Evolutionary conservation across 2,797 vertebrate species (phyloP).

Genomic region (Bucorvus abyssinicus): DNA sequence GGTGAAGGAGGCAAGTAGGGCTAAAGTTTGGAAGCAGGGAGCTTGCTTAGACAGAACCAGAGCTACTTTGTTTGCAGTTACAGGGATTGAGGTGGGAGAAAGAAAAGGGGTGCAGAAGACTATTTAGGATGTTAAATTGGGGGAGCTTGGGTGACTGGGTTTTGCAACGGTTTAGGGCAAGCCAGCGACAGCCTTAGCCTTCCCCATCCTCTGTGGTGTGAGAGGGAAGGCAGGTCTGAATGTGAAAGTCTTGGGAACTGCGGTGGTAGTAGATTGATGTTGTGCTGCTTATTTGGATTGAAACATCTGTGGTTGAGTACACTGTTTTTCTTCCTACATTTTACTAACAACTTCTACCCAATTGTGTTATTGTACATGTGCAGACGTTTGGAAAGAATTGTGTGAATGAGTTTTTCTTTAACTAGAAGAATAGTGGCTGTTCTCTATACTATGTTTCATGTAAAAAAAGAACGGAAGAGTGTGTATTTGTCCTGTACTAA

Average conservation of each 20-base stretch:
- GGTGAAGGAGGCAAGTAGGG: neutral
- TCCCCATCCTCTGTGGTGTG: accelerated
- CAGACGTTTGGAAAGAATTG: neutral
- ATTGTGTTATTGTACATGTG: neutral
- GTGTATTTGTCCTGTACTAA: neutral
- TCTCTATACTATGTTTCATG: neutral
- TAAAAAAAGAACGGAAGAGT: neutral
- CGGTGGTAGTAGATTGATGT: neutral
- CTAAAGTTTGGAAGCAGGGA: neutral
- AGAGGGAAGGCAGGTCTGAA: neutral
- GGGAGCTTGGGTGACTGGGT: too few species aligned
- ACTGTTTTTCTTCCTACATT: neutral
- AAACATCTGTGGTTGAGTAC: neutral
- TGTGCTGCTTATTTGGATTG: neutral
- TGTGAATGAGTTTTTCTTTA: neutral
- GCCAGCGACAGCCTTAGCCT: neutral
- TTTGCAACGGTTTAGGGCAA: neutral
- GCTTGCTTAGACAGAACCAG: neutral
- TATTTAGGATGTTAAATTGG: neutral
- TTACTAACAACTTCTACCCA: neutral
- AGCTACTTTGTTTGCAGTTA: neutral
- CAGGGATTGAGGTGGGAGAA: neutral
- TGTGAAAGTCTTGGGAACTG: neutral
- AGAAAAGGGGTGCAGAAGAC: neutral
- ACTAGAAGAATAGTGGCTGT: neutral